Percentiles rank a stretch among this genome's conserved stretches.
Conservation (phyloP, 2,113 vertebrate genomes). For the Pseudorasbora parva region DNA sequence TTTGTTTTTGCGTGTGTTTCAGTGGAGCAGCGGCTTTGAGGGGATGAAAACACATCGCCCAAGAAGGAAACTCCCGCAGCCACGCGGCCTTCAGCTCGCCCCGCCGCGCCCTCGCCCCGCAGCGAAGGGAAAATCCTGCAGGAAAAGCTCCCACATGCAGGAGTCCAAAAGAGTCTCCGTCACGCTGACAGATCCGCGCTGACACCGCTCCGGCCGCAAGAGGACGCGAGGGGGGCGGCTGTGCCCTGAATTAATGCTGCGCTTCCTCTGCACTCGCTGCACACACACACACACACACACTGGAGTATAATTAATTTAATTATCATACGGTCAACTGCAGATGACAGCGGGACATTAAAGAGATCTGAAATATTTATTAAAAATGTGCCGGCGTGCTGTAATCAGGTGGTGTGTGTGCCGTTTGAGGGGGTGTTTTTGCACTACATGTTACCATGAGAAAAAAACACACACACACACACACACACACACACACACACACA, state of each 20-base stretch:
- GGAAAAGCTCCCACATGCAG: constrained; percentile 58
- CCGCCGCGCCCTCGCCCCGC: constrained; percentile 65
- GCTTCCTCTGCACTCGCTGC: constrained; percentile 51
- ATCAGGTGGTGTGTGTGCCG: constrained; percentile 4
- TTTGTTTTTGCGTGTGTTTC: neutral
- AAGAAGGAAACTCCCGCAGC: neutral
- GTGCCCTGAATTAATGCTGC: constrained; percentile 79
- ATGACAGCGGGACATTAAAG: constrained; percentile 76
- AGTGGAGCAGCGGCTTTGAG: neutral
- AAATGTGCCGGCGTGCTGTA: constrained; percentile 57
- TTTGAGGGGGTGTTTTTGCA: neutral
- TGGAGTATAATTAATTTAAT: constrained; percentile 83
- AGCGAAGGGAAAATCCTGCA: constrained; percentile 74
- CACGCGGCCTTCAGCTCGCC: constrained; percentile 63
- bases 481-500: too few species aligned
- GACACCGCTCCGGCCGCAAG: constrained; percentile 76
- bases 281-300: constrained; percentile 41
- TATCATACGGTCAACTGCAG: constrained; percentile 79
- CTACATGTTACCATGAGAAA: neutral
- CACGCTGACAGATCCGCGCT: constrained; percentile 78
- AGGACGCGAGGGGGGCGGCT: constrained; percentile 59
- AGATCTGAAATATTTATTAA: constrained; percentile 75
- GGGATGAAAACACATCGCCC: neutral
- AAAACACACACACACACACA: too few species aligned
- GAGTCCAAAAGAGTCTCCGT: constrained; percentile 79